Percentiles rank a stretch among this genome's conserved stretches.
These are phyloP conservation scores for Zaprionus africanus DNA, from an alignment of 1,140 invertebrate genomes.

Conservation along the genomic window DNA sequence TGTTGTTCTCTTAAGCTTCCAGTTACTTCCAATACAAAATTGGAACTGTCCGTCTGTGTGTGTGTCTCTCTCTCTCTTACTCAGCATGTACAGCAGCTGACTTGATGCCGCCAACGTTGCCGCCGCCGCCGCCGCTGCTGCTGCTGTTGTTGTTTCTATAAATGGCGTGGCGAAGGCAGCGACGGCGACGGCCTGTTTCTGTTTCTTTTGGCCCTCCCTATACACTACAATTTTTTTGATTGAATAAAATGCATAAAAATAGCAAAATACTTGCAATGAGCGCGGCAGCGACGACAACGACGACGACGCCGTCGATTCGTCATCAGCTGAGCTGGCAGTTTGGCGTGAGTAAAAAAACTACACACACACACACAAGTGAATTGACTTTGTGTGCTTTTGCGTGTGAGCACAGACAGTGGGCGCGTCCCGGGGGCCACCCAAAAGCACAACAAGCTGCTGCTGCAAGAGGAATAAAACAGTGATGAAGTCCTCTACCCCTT, in stretches of 20 bases:
- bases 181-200: constrained; percentile 33
- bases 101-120: constrained; percentile 30
- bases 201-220: constrained; percentile 32
- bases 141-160: constrained; percentile 58
- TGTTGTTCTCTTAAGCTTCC: constrained; percentile 69
- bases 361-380: constrained; percentile 3
- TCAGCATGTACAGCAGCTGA: constrained; percentile 61
- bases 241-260: constrained; percentile 83
- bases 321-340: constrained; percentile 76
- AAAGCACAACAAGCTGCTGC: constrained; percentile 24
- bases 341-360: constrained; percentile 14
- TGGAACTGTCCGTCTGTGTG: constrained; percentile 38
- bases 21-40: constrained; percentile 49
- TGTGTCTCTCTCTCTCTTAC: constrained; percentile 27
- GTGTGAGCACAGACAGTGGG: constrained; percentile 41
- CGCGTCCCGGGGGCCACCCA: constrained; percentile 32
- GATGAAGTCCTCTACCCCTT: not conserved
- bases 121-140: not conserved
- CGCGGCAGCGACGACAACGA: constrained; percentile 19
- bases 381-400: constrained; percentile 16
- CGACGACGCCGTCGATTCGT: constrained; percentile 52
- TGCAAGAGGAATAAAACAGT: constrained; percentile 14
- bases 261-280: constrained; percentile 63
- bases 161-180: constrained; percentile 63
- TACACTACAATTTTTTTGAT: constrained; percentile 66